Base-by-base conservation (phyloP, 2,113 vertebrate genomes). In the Ammospiza caudacuta region DNA sequence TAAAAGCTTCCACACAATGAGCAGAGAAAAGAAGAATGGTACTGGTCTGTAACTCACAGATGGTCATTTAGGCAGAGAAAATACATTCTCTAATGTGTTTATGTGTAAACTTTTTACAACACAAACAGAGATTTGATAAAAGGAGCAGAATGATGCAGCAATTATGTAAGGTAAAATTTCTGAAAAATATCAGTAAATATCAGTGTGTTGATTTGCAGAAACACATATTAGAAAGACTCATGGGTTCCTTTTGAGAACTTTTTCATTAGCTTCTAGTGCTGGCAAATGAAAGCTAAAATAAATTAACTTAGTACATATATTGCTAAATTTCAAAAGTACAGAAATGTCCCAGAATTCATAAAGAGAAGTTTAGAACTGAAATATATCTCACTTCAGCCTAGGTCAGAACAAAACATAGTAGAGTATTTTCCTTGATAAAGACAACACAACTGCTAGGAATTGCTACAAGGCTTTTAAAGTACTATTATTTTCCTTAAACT, bases 1-100 rank as follows among this genome's bases (percentile, higher is more conserved):
- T 77, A 93, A 95, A 68, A 95, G 67, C 63, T 90, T 80, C 55
- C 39, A 63, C 58, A 83, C 70, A 93, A 76, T 52, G 25, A 76
- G 39, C 16, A 72, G 74, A 84, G 39, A 67, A 85, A 88, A 77
- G 66, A 89, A 61, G 66, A 79, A 74, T 88, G 15, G 35, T 63
- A 43, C 74, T 62, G 33, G 67, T 70, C 67, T 14, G 4, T 82
- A 88, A 91, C 90, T 94, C 67, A 76, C 31, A 87, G 37, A 85
- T 64, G 72, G 87, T 78, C 23, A 52, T 91, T 94, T 84, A 90
- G 59, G 47, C 43, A 63, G 20, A 80, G 75, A 93, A 95, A 83
- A 88, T 28, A 31, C 63, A 70, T 72, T 25, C 9, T 90, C 28
- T 41, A 37, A 91, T 74, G 75, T 83, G 49, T 84, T 93, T 89